These are phyloP conservation scores for Margarornis squamiger DNA, from an alignment of 2,797 vertebrate genomes.

Conservation along the genomic window DNA sequence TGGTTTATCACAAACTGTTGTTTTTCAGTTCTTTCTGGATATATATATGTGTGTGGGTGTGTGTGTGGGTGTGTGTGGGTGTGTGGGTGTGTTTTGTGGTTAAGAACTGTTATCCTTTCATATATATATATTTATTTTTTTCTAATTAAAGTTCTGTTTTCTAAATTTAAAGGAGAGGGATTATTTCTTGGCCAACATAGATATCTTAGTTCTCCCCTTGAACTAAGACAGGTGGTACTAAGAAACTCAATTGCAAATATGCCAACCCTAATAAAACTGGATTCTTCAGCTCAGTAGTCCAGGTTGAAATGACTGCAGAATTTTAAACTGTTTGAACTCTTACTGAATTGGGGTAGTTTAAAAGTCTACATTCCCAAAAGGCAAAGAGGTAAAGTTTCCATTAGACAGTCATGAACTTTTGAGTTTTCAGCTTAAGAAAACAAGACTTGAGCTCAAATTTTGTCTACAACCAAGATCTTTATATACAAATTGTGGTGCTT, in stretches of 20 bases:
- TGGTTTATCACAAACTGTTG: no score
- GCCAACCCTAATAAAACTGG: not conserved
- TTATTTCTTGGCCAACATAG: no score
- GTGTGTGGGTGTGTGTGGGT: no score
- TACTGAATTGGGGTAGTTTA: not conserved
- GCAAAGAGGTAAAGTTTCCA: not conserved
- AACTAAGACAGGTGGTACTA: no score
- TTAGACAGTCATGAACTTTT: not conserved
- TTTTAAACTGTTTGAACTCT: not conserved
- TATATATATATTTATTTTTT: no score
- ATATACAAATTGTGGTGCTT: not conserved
- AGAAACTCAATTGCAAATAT: not conserved
- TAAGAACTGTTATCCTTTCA: no score
- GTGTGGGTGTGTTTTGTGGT: no score
- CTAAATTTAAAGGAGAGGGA: no score
- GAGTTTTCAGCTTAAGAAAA: not conserved
- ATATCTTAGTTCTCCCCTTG: no score
- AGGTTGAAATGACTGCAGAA: not conserved
- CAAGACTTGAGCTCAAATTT: not conserved
- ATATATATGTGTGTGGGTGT: no score
- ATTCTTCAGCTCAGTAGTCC: not conserved
- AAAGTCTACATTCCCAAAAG: not conserved
- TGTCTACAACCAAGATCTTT: not conserved
- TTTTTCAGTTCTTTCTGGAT: no score
- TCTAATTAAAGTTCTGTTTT: no score